Conservation (phyloP, 1,140 invertebrate genomes). For the Drosophila hydei region DNA sequence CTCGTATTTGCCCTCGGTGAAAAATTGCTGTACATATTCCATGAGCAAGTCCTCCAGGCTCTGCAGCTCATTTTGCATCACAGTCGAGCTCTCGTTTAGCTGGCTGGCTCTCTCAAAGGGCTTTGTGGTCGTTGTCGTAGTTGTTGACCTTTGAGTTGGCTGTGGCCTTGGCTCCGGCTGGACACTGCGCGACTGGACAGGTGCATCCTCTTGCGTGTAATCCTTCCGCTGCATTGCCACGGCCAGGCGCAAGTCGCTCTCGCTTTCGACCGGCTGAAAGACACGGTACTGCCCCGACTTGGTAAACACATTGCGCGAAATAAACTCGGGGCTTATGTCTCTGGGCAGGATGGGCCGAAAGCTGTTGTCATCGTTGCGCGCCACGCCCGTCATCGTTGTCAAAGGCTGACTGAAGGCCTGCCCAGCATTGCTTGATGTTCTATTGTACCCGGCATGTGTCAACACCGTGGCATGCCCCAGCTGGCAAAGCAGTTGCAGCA, state of each 20-base stretch:
- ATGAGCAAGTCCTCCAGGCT: constrained; percentile 66
- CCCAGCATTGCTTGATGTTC: background rate
- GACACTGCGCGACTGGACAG: background rate
- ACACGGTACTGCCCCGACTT: constrained; percentile 77
- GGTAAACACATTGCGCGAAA: constrained; percentile 79
- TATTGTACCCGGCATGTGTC: constrained; percentile 4
- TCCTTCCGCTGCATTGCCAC: constrained; percentile 61
- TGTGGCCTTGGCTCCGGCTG: background rate
- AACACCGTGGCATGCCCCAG: constrained; percentile 22
- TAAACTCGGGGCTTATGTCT: constrained; percentile 74
- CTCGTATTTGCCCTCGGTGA: constrained; percentile 72
- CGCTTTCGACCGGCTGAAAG: constrained; percentile 69
- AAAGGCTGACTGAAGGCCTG: constrained; percentile 62
- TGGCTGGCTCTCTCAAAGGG: constrained; percentile 10
- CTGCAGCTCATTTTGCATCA: constrained; percentile 53
- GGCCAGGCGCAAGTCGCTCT: constrained; percentile 69
- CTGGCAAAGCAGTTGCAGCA: constrained; percentile 50
- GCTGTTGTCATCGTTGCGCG: constrained; percentile 65
- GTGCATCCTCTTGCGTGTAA: constrained; percentile 46
- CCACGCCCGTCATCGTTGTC: constrained; percentile 62
- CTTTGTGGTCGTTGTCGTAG: background rate
- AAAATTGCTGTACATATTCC: constrained; percentile 77
- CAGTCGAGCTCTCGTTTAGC: constrained; percentile 13
- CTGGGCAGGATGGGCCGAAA: constrained; percentile 74
- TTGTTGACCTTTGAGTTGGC: background rate